Evolutionary conservation across 2,888 invertebrate genomes (phyloP).

Genomic region (Pyrochroa serraticornis): DNA sequence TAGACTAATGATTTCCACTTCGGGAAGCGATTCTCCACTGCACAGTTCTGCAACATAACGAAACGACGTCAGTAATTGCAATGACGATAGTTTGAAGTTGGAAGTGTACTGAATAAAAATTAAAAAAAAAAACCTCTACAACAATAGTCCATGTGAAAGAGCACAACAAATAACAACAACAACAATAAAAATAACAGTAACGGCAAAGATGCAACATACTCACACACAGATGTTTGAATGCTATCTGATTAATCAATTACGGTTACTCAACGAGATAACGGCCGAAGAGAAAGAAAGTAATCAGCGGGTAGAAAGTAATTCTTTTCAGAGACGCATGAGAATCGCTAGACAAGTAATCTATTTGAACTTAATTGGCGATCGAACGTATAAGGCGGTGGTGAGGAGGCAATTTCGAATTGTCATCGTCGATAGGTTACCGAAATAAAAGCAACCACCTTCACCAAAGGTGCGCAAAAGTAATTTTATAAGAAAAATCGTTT

Average conservation of each 20-base stretch:
- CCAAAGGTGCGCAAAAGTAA: no score
- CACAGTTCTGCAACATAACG: constrained; percentile 76
- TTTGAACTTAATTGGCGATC: constrained; percentile 3
- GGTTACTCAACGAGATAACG: constrained; percentile 8
- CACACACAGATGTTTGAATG: constrained; percentile 2
- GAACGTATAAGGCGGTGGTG: neutral
- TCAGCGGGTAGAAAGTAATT: constrained; percentile 9
- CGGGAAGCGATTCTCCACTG: constrained; percentile 89
- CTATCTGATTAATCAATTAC: constrained; percentile 16
- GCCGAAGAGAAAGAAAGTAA: constrained; percentile 20
- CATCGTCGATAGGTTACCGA: no score
- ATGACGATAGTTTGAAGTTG: neutral
- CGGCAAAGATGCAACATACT: constrained; percentile 8
- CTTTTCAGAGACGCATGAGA: neutral
- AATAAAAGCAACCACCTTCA: no score
- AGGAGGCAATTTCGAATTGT: no score
- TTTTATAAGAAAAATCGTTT: no score
- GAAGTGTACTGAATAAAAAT: neutral
- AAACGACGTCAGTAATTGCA: constrained; percentile 3
- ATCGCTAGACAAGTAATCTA: neutral
- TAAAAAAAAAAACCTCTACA: constrained; percentile 4
- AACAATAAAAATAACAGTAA: constrained; percentile 14
- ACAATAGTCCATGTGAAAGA: constrained; percentile 11
- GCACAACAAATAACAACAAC: constrained; percentile 13
- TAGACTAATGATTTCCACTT: constrained; percentile 95